Conservation (phyloP, 2,888 invertebrate genomes). For the Lasioglossum malachurum region DNA sequence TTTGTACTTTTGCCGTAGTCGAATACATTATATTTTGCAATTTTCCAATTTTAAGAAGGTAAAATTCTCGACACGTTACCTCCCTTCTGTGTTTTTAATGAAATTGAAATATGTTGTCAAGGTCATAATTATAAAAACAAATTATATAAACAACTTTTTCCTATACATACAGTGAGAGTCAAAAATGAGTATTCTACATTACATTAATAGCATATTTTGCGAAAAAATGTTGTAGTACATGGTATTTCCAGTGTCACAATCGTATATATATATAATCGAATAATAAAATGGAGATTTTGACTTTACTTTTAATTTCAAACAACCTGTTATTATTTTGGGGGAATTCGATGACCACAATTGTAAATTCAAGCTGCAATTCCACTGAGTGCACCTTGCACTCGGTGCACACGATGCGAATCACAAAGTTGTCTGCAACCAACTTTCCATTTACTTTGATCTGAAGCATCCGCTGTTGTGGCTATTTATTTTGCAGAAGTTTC, state of each 20-base stretch:
- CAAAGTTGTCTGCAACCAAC: not conserved
- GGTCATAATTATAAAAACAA: too few relatives aligned
- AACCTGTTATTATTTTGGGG: not conserved
- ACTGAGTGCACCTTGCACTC: not conserved
- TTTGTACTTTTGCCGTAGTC: not conserved
- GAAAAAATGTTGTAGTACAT: too few relatives aligned
- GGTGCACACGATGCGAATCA: slow-evolving; percentile 1
- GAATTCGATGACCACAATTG: not conserved
- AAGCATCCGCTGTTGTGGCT: slow-evolving; percentile 5
- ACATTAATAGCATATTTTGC: too few relatives aligned
- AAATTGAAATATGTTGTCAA: too few relatives aligned
- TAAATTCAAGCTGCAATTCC: not conserved
- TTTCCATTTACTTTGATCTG: slow-evolving; percentile 5
- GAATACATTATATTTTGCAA: not conserved
- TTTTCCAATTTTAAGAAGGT: not conserved
- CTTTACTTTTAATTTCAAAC: too few relatives aligned
- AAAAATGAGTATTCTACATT: too few relatives aligned
- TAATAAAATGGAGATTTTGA: not conserved
- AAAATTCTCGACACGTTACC: too few relatives aligned
- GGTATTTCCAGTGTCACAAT: too few relatives aligned
- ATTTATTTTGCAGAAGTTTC: not conserved
- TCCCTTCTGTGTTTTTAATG: too few relatives aligned
- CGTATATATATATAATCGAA: too few relatives aligned
- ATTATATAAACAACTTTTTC: too few relatives aligned
- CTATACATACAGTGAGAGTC: too few relatives aligned